Evolutionary conservation across 2,888 invertebrate species (phyloP), one percentile per base, ranked within the genome.

Genomic region (Galeruca laticollis): DNA sequence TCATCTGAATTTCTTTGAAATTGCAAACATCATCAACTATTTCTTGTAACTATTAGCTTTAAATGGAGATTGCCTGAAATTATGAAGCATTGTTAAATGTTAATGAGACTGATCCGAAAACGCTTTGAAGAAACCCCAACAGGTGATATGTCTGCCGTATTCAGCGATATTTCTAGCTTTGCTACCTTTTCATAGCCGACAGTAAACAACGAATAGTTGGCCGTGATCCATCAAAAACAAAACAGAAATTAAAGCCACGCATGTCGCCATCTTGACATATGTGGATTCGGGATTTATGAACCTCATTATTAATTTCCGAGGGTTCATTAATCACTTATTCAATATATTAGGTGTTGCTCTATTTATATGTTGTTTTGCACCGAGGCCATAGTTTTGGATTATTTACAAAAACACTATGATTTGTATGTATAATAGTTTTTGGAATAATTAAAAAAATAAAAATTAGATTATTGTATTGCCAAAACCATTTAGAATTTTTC

Each of bases 191-290:
- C 77, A 78, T 77, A 76, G 74, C 77, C 75, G 74, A 70, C 73
- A 69, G 74, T 68, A 71, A 73, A 75, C 69, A 73, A 72, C 68
- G 70, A 77, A 78, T 78, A 79, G 75, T 82, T 83, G 83, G 82
- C 81, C 77, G 69, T 70, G 79, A 76, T 81, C 83, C 83, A 82
- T 80, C 78, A 80, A 80, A 83, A 82, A 83, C 80, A 81, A 79
- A 82, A 78, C 75, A 78, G 65, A 73, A 68, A 75, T 73, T 67
- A 75, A 75, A 74, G 74, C 75, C 72, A 76, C 76, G 73, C 76
- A 70, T 68, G 63, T 68, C 76, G 81, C 82, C 83, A 82, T 83
- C 81, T 83, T 83, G 81, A 83, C 81, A 77, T 79, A 78, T 77
- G 79, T 77, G 80, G 76, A 76, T 75, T 75, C 70, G 72, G 69